Evolutionary conservation across 1,140 invertebrate genomes (phyloP), one percentile per base, ranked within the genome.

Genomic region (Laodelphax striatellus): DNA sequence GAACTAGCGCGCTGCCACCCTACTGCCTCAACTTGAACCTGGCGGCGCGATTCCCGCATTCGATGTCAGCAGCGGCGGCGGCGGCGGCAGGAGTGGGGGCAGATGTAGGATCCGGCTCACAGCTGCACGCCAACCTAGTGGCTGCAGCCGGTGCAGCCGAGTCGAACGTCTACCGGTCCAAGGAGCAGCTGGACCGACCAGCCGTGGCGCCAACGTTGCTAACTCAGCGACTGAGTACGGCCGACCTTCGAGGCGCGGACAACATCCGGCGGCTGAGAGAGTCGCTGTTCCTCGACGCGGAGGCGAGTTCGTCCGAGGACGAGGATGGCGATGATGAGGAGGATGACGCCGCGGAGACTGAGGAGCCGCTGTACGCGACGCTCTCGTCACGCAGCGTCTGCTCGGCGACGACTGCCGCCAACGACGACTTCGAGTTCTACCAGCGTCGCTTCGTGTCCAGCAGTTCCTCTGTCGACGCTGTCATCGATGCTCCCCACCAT

Each of bases 391-490:
- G 70, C 52, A 79, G 77, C 63, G 76, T 75, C 31, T 78, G 75
- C 58, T 83, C 82, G 8, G 82, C 81, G 14, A 84, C 82, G 4
- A 83, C 82, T 0, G 79, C 80, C 34, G 82, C 81, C 11, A 84
- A 83, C 64, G 80, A 82, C 63, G 82, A 84, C 66, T 84, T 84
- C 63, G 81, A 83, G 63, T 83, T 80, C 67, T 82, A 78, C 62
- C 68, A 53, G 44, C 63, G 17, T 11, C 34, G 61, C 52, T 24
- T 38, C 2, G 24, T 53, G 22, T 59, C 57, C 38, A 58, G 42
- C n/a, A 38, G 52, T 24, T 46, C 54, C 34, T 52, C 52, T 22
- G 46, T 52, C 11, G 55, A 58, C 16, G 52, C 44, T 31, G 52
- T 54, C 24, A 31, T 52, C 16, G 34, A 38, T 38, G 11, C 34